Conservation (phyloP, 2,888 invertebrate species). For the Polymixis lichenea region DNA sequence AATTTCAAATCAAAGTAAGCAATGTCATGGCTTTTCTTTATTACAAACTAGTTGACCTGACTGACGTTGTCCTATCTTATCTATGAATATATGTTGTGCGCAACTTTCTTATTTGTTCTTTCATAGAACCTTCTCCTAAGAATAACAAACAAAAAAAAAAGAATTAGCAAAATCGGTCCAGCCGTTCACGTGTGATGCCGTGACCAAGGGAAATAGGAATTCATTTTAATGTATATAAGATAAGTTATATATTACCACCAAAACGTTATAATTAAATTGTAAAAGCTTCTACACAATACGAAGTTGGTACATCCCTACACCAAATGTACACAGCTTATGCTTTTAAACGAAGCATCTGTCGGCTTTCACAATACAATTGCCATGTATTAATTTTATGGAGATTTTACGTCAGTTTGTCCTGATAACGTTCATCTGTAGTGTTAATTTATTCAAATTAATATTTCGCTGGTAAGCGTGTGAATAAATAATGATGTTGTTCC, state of each 20-base stretch:
- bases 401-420: conserved; percentile 41
- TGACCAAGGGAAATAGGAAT: too few species aligned
- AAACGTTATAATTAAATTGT: not conserved
- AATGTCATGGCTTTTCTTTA: not conserved
- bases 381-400: conserved; percentile 45
- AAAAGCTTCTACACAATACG: not conserved
- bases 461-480: conserved; percentile 24
- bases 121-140: too few species aligned
- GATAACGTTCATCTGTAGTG: conserved; percentile 27
- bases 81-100: too few species aligned
- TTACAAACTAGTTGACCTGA: too few species aligned
- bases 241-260: not conserved
- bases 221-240: too few species aligned
- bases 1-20: not conserved
- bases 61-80: too few species aligned
- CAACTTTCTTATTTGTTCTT: too few species aligned
- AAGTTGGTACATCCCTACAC: conserved; percentile 5
- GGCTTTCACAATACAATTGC: conserved; percentile 38
- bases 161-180: too few species aligned
- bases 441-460: conserved; percentile 52
- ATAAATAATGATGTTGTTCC: conserved; percentile 31
- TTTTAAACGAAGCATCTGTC: conserved; percentile 46
- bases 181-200: too few species aligned
- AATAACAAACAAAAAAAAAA: too few species aligned
- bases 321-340: conserved; percentile 25